A percentile compares a stretch with the other conserved stretches of the same genome.
Evolutionary conservation across 2,888 invertebrate species (phyloP).

Genomic region (Iselma pallidipennis): DNA sequence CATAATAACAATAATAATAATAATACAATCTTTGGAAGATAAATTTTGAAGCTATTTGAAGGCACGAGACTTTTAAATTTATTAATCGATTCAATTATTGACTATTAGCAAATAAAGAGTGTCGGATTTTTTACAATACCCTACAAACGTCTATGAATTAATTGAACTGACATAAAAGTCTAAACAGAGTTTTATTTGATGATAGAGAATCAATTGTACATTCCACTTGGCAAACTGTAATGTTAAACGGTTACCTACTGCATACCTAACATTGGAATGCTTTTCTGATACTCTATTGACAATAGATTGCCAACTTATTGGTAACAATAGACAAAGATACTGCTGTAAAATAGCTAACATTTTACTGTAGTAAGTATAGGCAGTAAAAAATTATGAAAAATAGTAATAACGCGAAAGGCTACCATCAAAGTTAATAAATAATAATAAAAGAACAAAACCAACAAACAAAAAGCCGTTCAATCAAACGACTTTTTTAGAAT

Average conservation of each 20-base stretch:
- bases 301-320: neutral
- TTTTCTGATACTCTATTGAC: neutral
- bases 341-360: no score
- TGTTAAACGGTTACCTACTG: neutral
- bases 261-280: neutral
- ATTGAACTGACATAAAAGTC: neutral
- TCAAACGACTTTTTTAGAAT: constrained; percentile 20
- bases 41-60: neutral
- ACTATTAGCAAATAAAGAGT: neutral
- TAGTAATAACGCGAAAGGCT: no score
- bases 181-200: neutral
- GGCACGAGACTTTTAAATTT: neutral
- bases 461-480: constrained; percentile 7
- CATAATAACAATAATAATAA: neutral
- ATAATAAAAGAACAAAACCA: no score
- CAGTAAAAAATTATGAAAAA: no score
- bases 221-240: neutral
- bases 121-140: neutral
- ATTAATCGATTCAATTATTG: no score
- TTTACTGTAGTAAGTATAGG: no score
- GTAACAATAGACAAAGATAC: constrained; percentile 17
- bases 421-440: no score
- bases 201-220: neutral
- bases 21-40: neutral
- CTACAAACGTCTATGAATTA: neutral